A percentile compares a stretch with the other conserved stretches of the same genome.
Conservation (phyloP, 2,113 vertebrate species). For the Takifugu bimaculatus region DNA sequence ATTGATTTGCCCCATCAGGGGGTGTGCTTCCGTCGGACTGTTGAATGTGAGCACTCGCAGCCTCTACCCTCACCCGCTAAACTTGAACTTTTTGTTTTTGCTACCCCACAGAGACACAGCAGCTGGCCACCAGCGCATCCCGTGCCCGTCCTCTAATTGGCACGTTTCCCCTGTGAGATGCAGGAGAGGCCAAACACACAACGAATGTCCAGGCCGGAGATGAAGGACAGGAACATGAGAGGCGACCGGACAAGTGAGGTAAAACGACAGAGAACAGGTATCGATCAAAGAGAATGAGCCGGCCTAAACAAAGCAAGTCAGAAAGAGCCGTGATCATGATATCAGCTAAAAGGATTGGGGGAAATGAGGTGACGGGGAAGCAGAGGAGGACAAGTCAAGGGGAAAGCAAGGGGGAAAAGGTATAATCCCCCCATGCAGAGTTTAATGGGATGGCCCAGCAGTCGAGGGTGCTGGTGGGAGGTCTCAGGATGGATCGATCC, state of each 20-base stretch:
- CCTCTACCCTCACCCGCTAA: conserved; percentile 10
- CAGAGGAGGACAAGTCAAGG: conserved; percentile 33
- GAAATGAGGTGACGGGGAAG: conserved; percentile 14
- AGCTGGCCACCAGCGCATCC: conserved; percentile 13
- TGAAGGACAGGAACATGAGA: conserved; percentile 33
- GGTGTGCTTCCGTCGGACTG: conserved; percentile 17
- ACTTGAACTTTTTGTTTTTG: conserved; percentile 11
- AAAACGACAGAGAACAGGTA: conserved; percentile 34
- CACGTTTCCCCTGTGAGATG: conserved; percentile 38
- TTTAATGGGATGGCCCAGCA: conserved; percentile 59
- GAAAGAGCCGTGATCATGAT: conserved; percentile 19
- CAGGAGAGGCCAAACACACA: conserved; percentile 14
- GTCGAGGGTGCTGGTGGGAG: conserved; percentile 34
- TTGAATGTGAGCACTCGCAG: conserved; percentile 6
- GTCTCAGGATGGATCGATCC: conserved; percentile 59
- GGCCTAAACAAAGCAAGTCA: conserved; percentile 11
- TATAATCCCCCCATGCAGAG: conserved; percentile 50
- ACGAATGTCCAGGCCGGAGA: conserved; percentile 5
- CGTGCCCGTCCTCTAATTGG: conserved; percentile 46
- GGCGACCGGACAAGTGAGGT: conserved; percentile 38
- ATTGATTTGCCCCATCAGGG: conserved; percentile 50
- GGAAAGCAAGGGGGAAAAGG: conserved; percentile 39
- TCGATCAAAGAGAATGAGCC: conserved; percentile 38
- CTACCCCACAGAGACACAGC: conserved; percentile 13
- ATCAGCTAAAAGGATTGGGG: conserved; percentile 15